Percentiles rank a stretch among this genome's conserved stretches.
These are phyloP conservation scores for Plecturocebus donacophilus DNA, from an alignment of 2,113 vertebrate genomes.

Conservation along the genomic window DNA sequence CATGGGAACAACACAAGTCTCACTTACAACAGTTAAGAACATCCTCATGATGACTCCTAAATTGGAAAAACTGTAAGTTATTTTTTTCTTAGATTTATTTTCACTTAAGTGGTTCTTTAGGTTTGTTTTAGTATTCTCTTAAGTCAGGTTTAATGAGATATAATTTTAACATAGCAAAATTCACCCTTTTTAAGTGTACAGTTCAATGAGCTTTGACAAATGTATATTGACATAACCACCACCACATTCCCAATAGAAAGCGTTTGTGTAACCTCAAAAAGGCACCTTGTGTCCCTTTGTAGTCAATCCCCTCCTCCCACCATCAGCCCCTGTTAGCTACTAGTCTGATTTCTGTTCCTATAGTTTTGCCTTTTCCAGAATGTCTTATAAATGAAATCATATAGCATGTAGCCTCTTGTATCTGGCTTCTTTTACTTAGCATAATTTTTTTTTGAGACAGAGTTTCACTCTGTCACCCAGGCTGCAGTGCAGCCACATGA, in stretches of 20 bases:
- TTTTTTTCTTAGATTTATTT: neutral
- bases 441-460: no score
- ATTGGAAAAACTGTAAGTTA: slow-evolving; percentile 82
- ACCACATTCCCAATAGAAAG: neutral
- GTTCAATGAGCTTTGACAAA: neutral
- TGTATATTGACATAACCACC: neutral
- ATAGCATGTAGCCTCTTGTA: neutral
- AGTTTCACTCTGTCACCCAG: no score
- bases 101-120: neutral
- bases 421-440: neutral
- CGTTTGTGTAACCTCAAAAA: neutral
- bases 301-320: neutral
- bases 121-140: neutral
- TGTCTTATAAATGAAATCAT: neutral
- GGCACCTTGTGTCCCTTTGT: neutral
- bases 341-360: neutral
- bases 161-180: neutral
- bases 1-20: slow-evolving; percentile 74
- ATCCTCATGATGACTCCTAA: slow-evolving; percentile 54
- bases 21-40: slow-evolving; percentile 10
- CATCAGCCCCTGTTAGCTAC: neutral
- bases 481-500: no score
- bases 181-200: neutral
- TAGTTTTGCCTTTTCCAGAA: no score
- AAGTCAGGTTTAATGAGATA: neutral